These are phyloP conservation scores for Philypnodon macrostomus DNA, from an alignment of 2,797 vertebrate species.

Conservation along the genomic window DNA sequence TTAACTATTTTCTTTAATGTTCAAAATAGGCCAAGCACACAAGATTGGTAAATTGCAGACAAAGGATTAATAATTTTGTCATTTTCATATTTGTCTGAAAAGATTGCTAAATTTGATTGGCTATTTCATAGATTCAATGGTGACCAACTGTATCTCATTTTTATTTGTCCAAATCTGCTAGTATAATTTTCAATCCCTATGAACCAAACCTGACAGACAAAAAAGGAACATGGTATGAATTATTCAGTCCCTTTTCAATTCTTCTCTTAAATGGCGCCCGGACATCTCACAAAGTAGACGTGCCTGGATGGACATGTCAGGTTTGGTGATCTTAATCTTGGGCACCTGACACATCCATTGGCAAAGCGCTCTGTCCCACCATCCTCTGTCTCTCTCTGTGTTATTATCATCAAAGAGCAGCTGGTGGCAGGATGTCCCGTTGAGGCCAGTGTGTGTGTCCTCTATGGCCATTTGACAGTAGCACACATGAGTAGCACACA, in stretches of 20 bases:
- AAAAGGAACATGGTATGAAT: conserved; percentile 23
- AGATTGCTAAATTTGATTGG: too few relatives aligned
- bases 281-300: conserved; percentile 35
- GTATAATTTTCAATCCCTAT: too few relatives aligned
- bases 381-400: conserved; percentile 30
- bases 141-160: too few relatives aligned
- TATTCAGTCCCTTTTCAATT: conserved; percentile 20
- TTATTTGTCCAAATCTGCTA: too few relatives aligned
- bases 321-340: conserved; percentile 55
- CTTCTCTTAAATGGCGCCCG: conserved; percentile 29
- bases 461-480: conserved; percentile 46
- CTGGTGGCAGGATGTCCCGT: conserved; percentile 45
- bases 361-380: conserved; percentile 30
- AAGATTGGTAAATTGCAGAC: too few relatives aligned
- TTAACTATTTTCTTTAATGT: background rate
- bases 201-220: conserved; percentile 1
- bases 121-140: too few relatives aligned
- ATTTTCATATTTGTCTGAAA: too few relatives aligned
- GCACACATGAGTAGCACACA: conserved; percentile 27
- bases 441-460: conserved; percentile 46
- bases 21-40: background rate
- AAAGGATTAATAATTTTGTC: too few relatives aligned
- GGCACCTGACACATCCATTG: conserved; percentile 42
- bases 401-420: conserved; percentile 60
- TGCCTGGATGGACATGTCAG: conserved; percentile 36